Evolutionary conservation across 2,113 vertebrate species (phyloP), one percentile per base, ranked within the genome.

Genomic region (Otus sunia): DNA sequence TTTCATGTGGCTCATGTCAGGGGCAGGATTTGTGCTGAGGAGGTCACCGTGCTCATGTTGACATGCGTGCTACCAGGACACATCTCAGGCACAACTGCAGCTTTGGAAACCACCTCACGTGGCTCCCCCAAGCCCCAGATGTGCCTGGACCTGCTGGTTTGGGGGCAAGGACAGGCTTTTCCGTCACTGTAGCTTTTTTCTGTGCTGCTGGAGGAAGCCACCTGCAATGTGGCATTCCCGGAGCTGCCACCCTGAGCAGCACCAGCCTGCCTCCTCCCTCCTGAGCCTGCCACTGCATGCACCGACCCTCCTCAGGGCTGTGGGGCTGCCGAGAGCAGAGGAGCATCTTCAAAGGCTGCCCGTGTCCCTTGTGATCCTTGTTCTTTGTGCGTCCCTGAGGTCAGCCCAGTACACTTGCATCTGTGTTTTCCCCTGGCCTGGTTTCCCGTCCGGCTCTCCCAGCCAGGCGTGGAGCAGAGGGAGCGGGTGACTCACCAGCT

Each of bases 351-450:
- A 60, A 68, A 97, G 84, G 84, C 86, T 49, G 68, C 71, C 50
- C 1, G 4, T 64, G 76, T 78, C 58, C 53, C 63, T 45, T 13
- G 80, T 58, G 73, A 12, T 82, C 69, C 85, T 37, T 25, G 64
- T 79, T 74, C 72, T 75, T 11, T 49, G 75, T 49, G 67, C 8
- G 6, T 94, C 92, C 80, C 88, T 5, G 88, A 66, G 96, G 91
- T 97, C 94, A 92, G 80, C 91, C 84, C 92, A 88, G 91, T 94
- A 52, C 94, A 90, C 92, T 94, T 49, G 10, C 90, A 45, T 58
- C 75, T 94, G 92, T 96, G 91, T 95, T 96, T 92, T 94, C 87
- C 91, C 94, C 84, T 93, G 92, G 96, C 94, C 94, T 67, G 59
- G 64, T 89, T 96, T 96, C 93, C 85, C 79, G 3, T 30, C 45